Base-by-base conservation (phyloP, 2,113 vertebrate species). In the Oryzias melastigma region DNA sequence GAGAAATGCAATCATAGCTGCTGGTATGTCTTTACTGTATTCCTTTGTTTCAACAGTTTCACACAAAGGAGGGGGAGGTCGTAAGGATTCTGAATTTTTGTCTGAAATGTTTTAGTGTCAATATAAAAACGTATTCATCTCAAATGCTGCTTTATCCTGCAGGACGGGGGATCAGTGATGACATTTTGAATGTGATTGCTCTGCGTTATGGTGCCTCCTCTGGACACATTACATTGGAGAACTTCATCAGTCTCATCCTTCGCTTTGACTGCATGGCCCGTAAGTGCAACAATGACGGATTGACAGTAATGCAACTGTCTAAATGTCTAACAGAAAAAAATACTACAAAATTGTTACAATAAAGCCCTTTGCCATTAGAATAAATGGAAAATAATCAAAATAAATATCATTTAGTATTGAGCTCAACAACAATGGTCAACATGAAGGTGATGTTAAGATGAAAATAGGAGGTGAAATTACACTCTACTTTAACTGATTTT, bases 211-310 rank as follows among this genome's bases (percentile, higher is more conserved):
- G 87, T 4, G 58, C 53, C 52, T 75, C 85, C 1, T 57, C 75
- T 44, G 82, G 84, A 22, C 51, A 82, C 35, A 69, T 92, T 15
- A 76, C 78, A 1, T 65, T 92, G 70, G 89, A 91, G 71, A 90
- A 58, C 58, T 92, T 90, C 81, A 88, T 91, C 42, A 73, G 52
- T 44, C 77, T 92, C 13, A 45, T 82, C 18, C 72, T 92, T 25
- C 87, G 88, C 15, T 22, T 89, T 22, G 62, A 87, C n/a, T 81
- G 77, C 80, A 91, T 91, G 89, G 10, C 48, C 13, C 76, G 91
- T 91, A 68, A 84, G 90, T 85, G 7, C 54, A 35, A 8, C 0
- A 35, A 13, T 35, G 2, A 35, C 8, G 29, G 29, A 8, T 35
- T 35, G 8, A 35, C 8, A 35, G 29, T 35, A 35, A 10, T 35